Evolutionary conservation across 2,888 invertebrate species (phyloP).

Genomic region (Uropetala carovei): DNA sequence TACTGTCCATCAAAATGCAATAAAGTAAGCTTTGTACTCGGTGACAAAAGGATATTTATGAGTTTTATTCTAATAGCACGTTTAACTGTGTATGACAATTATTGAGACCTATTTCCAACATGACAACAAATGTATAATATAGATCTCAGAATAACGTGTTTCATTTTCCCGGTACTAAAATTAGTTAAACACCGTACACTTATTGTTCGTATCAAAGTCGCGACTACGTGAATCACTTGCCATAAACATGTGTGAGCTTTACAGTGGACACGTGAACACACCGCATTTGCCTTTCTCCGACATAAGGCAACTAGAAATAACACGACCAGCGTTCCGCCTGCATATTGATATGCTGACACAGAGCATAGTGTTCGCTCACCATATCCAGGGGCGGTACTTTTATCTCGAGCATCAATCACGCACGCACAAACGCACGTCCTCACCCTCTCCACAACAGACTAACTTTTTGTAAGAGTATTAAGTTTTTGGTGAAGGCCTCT

Average conservation of each 20-base stretch:
- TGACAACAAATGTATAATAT: too few relatives aligned
- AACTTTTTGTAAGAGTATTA: too few relatives aligned
- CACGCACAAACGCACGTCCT: not conserved
- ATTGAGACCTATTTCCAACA: too few relatives aligned
- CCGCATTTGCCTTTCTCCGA: not conserved
- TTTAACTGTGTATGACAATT: too few relatives aligned
- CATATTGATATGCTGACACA: constrained; percentile 14
- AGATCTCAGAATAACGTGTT: too few relatives aligned
- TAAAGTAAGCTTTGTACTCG: too few relatives aligned
- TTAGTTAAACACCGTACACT: not conserved
- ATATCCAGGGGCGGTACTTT: not conserved
- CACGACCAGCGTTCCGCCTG: not conserved
- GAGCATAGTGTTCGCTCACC: not conserved
- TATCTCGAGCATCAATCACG: not conserved
- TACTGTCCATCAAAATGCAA: too few relatives aligned
- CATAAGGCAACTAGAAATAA: not conserved
- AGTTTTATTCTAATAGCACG: too few relatives aligned
- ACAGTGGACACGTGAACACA: not conserved
- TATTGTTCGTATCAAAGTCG: not conserved
- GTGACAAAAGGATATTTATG: too few relatives aligned
- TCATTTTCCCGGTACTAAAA: too few relatives aligned
- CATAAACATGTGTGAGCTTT: not conserved
- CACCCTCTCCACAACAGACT: not conserved
- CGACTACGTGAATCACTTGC: not conserved
- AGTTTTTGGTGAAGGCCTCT: too few relatives aligned